phyloP scores from a whole-genome alignment of 2,797 vertebrate genomes.

The Cephalopachus bancanus region DNA sequence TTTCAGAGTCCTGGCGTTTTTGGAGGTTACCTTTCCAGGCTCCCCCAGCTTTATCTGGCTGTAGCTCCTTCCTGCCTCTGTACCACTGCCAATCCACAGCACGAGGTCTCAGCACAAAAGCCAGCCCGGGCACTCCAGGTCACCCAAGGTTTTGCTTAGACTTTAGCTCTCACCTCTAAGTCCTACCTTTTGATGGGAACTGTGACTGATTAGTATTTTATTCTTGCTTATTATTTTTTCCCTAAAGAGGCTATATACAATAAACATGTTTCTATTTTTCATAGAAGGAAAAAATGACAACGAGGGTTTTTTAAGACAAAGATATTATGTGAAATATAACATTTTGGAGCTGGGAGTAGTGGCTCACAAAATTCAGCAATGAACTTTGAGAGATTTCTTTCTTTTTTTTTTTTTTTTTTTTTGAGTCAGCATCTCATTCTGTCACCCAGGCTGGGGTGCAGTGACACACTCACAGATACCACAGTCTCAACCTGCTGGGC shows the following conservation, averaged over 20 bases:
- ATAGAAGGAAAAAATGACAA: not conserved
- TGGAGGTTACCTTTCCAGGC: not conserved
- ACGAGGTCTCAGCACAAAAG: not conserved
- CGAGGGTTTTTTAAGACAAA: constrained; percentile 2
- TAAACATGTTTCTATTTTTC: constrained; percentile 30
- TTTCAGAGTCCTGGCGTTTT: constrained; percentile 5
- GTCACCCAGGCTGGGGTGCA: no score
- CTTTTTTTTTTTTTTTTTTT: no score
- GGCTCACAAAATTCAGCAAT: not conserved
- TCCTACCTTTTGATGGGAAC: not conserved
- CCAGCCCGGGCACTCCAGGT: not conserved
- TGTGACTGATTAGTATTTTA: constrained; percentile 8
- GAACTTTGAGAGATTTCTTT: not conserved
- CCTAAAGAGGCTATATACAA: not conserved
- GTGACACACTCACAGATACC: no score
- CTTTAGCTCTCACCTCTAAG: not conserved
- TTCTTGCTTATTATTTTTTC: constrained; percentile 12
- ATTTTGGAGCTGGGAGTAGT: not conserved
- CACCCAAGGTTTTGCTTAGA: not conserved
- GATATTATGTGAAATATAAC: not conserved
- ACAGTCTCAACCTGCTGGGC: no score
- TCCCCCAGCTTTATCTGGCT: not conserved
- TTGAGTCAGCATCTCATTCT: no score
- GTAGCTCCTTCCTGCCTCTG: not conserved
- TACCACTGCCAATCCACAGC: not conserved